Evolutionary conservation across 2,797 vertebrate genomes (phyloP).

Genomic region (Chloroceryle inda): DNA sequence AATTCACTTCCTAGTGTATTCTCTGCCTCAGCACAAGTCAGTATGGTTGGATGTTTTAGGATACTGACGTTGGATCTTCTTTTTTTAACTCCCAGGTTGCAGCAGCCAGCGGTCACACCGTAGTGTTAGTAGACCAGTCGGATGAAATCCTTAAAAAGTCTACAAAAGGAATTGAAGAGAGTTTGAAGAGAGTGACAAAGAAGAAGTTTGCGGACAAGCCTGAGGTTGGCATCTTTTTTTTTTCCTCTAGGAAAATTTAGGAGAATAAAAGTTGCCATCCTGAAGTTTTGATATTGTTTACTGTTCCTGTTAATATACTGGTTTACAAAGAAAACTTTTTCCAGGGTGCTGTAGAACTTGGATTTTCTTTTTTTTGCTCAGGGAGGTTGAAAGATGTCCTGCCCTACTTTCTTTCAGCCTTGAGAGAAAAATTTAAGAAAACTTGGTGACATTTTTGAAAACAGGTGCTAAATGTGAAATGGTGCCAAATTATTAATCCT

Average conservation of each 20-base stretch:
- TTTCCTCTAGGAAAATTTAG: neutral
- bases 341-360: neutral
- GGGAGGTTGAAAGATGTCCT: neutral
- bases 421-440: neutral
- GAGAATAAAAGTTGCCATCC: neutral
- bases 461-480: neutral
- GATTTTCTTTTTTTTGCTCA: neutral
- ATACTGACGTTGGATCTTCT: neutral
- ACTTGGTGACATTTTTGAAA: neutral
- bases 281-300: neutral
- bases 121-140: constrained; percentile 93
- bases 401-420: neutral
- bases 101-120: constrained; percentile 91
- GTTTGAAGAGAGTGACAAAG: constrained; percentile 90
- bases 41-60: neutral
- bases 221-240: constrained; percentile 82
- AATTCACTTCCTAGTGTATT: neutral
- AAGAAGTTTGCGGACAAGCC: constrained; percentile 96
- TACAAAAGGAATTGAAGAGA: constrained; percentile 89
- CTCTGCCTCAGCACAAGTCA: neutral
- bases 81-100: constrained; percentile 84
- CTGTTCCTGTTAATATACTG: neutral
- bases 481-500: neutral
- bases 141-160: constrained; percentile 92
- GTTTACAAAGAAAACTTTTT: neutral